Evolutionary conservation across 2,797 vertebrate genomes (phyloP).

Genomic region (Syncerus caffer): DNA sequence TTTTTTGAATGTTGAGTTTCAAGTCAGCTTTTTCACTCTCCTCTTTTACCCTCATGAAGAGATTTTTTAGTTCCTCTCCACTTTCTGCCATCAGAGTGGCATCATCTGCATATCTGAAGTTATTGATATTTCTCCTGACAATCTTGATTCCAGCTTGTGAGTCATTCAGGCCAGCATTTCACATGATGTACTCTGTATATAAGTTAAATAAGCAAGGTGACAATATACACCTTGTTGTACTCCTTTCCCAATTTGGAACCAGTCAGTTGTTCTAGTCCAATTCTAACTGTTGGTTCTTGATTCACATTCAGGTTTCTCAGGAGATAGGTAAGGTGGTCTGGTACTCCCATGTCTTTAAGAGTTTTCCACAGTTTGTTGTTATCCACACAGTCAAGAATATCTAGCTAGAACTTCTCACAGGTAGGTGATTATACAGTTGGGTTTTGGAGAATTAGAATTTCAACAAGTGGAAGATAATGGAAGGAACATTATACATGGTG

Average conservation of each 20-base stretch:
- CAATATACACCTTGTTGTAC: not conserved
- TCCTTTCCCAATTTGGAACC: not conserved
- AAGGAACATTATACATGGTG: not conserved
- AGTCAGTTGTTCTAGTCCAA: not conserved
- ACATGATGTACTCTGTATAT: not conserved
- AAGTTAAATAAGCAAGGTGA: not conserved
- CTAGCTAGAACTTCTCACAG: not conserved
- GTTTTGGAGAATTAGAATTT: not conserved
- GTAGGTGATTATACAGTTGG: not conserved
- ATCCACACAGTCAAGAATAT: not conserved
- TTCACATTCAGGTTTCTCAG: not conserved
- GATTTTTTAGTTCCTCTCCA: not conserved
- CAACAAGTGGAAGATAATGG: not conserved
- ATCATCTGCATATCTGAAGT: not conserved
- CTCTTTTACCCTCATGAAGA: not conserved
- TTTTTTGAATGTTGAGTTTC: not conserved
- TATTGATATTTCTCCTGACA: not conserved
- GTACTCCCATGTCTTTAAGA: not conserved
- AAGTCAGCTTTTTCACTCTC: not conserved
- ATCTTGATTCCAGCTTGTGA: not conserved
- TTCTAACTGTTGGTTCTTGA: not conserved
- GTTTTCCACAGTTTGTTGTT: not conserved
- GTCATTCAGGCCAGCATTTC: not conserved
- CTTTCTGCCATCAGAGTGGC: not conserved
- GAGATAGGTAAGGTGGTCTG: not conserved